These are phyloP conservation scores for Acanthisitta chloris DNA, from an alignment of 2,113 vertebrate genomes.

Conservation along the genomic window DNA sequence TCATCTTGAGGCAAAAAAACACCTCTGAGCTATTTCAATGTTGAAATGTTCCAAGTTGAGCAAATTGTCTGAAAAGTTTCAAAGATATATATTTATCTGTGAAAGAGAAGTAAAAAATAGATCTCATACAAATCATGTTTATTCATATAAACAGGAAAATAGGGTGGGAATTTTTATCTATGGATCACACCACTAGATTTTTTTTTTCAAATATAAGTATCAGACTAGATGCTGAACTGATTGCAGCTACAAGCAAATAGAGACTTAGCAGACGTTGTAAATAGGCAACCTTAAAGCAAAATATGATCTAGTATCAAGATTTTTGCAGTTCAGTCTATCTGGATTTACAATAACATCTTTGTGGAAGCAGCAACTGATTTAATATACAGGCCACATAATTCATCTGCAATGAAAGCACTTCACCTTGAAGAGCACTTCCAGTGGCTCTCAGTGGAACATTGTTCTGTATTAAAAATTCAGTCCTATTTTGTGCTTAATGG, in stretches of 20 bases:
- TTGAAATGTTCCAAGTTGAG: not conserved
- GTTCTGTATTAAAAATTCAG: not conserved
- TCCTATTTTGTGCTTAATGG: not conserved
- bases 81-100: not conserved
- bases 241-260: not conserved
- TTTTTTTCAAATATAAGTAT: not conserved
- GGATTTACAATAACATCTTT: not conserved
- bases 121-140: not conserved
- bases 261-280: not conserved
- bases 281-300: not conserved
- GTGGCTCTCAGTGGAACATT: not conserved
- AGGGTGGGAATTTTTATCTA: rapidly evolving
- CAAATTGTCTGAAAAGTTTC: not conserved
- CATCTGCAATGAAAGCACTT: not conserved
- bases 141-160: not conserved
- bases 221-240: not conserved
- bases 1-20: not conserved
- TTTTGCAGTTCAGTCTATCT: not conserved
- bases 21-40: not conserved
- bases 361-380: not conserved
- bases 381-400: not conserved
- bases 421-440: not conserved
- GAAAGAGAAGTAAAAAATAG: not conserved
- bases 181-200: not conserved
- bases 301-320: not conserved